These are phyloP conservation scores for Malurus elegans DNA, from an alignment of 2,113 vertebrate genomes.

Conservation along the genomic window DNA sequence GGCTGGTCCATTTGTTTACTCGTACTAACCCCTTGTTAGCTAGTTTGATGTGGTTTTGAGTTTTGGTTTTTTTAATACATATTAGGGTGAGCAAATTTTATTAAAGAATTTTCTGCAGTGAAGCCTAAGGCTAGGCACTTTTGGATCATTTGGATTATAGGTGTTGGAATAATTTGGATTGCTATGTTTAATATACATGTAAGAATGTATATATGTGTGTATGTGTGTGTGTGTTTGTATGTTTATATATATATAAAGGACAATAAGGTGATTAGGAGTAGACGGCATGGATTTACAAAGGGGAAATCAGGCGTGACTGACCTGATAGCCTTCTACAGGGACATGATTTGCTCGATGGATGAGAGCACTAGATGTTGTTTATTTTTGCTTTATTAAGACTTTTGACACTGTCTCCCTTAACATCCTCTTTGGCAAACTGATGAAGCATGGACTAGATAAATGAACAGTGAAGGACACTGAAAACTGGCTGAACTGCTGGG, in stretches of 20 bases:
- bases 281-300: background rate
- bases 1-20: background rate
- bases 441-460: background rate
- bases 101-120: background rate
- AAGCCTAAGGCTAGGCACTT: background rate
- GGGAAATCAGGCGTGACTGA: background rate
- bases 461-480: background rate
- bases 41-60: background rate
- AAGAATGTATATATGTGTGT: fast-evolving
- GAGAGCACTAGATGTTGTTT: background rate
- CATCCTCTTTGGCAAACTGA: background rate
- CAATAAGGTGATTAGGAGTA: background rate
- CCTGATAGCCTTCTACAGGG: background rate
- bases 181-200: background rate
- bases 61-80: background rate
- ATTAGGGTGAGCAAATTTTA: background rate
- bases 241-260: background rate
- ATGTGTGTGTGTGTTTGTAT: background rate
- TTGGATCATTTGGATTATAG: background rate
- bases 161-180: background rate
- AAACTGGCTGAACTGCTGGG: background rate
- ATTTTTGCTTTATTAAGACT: background rate
- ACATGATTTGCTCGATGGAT: background rate
- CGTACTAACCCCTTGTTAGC: background rate
- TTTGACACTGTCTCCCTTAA: background rate